These are phyloP conservation scores for Ciconia nigra DNA, from an alignment of 2,797 vertebrate genomes.

Conservation along the genomic window DNA sequence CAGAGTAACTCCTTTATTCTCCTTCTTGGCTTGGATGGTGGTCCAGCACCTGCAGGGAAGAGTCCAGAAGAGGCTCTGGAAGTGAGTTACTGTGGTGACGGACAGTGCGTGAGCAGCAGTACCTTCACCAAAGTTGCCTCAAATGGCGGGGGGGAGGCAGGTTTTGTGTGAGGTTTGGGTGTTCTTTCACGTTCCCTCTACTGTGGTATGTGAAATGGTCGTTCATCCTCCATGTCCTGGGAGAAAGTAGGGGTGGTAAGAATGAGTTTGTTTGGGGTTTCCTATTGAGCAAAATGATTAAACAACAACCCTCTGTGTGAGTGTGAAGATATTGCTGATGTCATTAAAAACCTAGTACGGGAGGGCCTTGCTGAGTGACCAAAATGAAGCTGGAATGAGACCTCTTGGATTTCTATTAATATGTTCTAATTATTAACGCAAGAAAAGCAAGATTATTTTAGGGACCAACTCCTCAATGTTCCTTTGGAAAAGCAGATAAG, in stretches of 20 bases:
- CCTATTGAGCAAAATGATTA: not conserved
- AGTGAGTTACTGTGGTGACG: not conserved
- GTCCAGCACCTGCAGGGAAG: not conserved
- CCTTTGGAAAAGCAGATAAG: not conserved
- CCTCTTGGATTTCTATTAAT: not conserved
- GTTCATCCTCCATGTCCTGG: not conserved
- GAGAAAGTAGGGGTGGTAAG: not conserved
- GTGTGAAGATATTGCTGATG: not conserved
- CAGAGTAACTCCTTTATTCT: not conserved
- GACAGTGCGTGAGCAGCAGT: not conserved
- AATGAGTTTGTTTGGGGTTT: not conserved
- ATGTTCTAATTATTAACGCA: not conserved
- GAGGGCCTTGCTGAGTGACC: not conserved
- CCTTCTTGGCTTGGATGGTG: not conserved
- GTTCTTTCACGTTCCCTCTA: not conserved
- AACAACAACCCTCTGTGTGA: not conserved
- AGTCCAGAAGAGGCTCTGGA: not conserved
- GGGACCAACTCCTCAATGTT: not conserved
- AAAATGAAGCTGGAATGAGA: not conserved
- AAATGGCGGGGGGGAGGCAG: accelerated
- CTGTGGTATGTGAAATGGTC: not conserved
- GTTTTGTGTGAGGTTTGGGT: not conserved
- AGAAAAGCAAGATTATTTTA: not conserved
- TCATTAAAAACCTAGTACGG: not conserved
- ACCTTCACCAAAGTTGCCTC: not conserved